Conservation (phyloP, 2,888 invertebrate species). For the Heliconius charithonia region DNA sequence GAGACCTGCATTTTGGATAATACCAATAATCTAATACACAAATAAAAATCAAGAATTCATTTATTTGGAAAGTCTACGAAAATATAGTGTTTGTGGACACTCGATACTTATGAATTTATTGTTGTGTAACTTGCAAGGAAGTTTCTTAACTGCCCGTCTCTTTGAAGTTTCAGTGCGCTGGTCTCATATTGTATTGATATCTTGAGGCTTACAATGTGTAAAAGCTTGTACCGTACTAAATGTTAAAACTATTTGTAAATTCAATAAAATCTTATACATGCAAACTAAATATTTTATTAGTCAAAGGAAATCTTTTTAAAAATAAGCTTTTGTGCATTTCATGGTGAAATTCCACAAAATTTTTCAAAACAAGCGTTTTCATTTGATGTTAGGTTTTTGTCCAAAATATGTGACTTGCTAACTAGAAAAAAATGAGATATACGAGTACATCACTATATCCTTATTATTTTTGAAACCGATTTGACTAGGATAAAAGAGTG, state of each 20-base stretch:
- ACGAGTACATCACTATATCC: too few relatives aligned
- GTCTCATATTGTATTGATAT: slow-evolving; percentile 11
- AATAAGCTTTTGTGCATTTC: too few relatives aligned
- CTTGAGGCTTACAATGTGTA: slow-evolving; percentile 1
- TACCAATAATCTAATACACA: not conserved
- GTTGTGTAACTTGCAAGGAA: slow-evolving; percentile 9
- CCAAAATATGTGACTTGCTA: too few relatives aligned
- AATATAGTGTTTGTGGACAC: not conserved
- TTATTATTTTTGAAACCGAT: too few relatives aligned
- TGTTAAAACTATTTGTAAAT: not conserved
- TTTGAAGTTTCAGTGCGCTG: slow-evolving; percentile 7
- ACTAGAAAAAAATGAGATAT: too few relatives aligned
- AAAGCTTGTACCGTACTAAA: not conserved
- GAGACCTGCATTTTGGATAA: not conserved
- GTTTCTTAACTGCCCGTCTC: not conserved
- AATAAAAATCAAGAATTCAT: not conserved
- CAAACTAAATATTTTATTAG: too few relatives aligned
- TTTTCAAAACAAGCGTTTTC: too few relatives aligned
- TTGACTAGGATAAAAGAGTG: too few relatives aligned
- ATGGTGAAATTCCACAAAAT: too few relatives aligned
- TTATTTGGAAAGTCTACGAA: not conserved
- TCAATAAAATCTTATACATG: not conserved
- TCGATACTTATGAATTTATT: not conserved
- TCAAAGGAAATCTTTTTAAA: too few relatives aligned
- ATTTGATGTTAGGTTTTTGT: too few relatives aligned